phyloP scores from a whole-genome alignment of 1,140 invertebrate genomes.

The Neuroterus valhalla region DNA sequence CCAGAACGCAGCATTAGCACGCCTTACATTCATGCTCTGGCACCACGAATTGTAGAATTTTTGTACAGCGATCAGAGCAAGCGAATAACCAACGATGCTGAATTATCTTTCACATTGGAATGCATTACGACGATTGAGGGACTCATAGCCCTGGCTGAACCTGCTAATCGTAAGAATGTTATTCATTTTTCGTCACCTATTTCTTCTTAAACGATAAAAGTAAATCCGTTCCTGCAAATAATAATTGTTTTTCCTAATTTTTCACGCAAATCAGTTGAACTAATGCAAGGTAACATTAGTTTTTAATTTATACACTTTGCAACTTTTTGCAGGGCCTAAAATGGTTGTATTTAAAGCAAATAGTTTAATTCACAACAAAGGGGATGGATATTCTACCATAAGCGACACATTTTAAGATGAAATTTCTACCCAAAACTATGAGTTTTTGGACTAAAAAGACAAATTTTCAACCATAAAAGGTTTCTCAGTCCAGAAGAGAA shows the following conservation, averaged over 20 bases:
- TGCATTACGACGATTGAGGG: constrained; percentile 83
- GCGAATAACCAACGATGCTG: constrained; percentile 77
- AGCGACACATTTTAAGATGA: no score
- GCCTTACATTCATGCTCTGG: constrained; percentile 88
- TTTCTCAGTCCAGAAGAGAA: no score
- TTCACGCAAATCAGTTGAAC: constrained; percentile 75
- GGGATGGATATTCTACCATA: no score
- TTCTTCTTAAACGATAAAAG: constrained; percentile 16
- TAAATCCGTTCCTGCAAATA: constrained; percentile 12
- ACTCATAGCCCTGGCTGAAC: constrained; percentile 83
- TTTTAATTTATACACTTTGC: constrained; percentile 28
- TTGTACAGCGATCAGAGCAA: constrained; percentile 80
- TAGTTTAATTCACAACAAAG: no score
- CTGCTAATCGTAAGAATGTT: constrained; percentile 83
- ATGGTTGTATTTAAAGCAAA: no score
- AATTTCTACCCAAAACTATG: no score
- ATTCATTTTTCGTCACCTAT: constrained; percentile 16
- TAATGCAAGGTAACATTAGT: constrained; percentile 73
- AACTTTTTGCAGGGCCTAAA: no score
- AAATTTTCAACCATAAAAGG: no score
- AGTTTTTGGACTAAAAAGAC: no score
- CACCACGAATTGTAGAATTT: constrained; percentile 83
- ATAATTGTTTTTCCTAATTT: constrained; percentile 44
- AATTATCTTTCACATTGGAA: constrained; percentile 81
- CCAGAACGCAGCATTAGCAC: constrained; percentile 82